Conservation (phyloP, 2,797 vertebrate genomes). For the Helarctos malayanus region DNA sequence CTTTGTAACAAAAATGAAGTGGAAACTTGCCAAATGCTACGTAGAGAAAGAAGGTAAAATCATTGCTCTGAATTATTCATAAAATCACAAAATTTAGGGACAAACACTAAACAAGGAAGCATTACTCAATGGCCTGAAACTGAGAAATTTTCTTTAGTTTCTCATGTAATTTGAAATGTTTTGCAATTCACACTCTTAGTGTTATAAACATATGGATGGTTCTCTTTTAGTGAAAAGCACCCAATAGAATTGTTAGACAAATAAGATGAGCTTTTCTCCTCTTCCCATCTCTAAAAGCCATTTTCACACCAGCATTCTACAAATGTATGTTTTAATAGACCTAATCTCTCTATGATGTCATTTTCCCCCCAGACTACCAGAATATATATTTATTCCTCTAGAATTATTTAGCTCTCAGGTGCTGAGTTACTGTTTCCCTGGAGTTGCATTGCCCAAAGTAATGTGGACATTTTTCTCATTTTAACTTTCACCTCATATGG, state of each 20-base stretch:
- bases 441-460: slow-evolving; percentile 54
- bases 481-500: slow-evolving; percentile 64
- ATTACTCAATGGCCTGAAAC: slow-evolving; percentile 61
- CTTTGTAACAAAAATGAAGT: slow-evolving; percentile 66
- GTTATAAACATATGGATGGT: slow-evolving; percentile 18
- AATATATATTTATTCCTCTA: slow-evolving; percentile 41
- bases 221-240: slow-evolving; percentile 60
- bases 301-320: slow-evolving; percentile 46
- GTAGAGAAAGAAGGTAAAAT: slow-evolving; percentile 64
- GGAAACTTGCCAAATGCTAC: slow-evolving; percentile 58
- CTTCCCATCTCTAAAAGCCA: slow-evolving; percentile 36
- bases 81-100: slow-evolving; percentile 64
- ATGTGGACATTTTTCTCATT: slow-evolving; percentile 73
- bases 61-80: slow-evolving; percentile 75
- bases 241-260: slow-evolving; percentile 72
- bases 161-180: slow-evolving; percentile 57
- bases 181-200: slow-evolving; percentile 21
- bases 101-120: slow-evolving; percentile 39
- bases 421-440: slow-evolving; percentile 28
- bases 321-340: slow-evolving; percentile 55
- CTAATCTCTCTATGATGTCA: slow-evolving; percentile 46
- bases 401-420: slow-evolving; percentile 64
- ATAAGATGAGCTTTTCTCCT: slow-evolving; percentile 55
- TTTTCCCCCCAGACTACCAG: neutral
- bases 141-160: slow-evolving; percentile 57